Evolutionary conservation across 2,888 invertebrate genomes (phyloP).

Genomic region (Cantharis flavilabris): DNA sequence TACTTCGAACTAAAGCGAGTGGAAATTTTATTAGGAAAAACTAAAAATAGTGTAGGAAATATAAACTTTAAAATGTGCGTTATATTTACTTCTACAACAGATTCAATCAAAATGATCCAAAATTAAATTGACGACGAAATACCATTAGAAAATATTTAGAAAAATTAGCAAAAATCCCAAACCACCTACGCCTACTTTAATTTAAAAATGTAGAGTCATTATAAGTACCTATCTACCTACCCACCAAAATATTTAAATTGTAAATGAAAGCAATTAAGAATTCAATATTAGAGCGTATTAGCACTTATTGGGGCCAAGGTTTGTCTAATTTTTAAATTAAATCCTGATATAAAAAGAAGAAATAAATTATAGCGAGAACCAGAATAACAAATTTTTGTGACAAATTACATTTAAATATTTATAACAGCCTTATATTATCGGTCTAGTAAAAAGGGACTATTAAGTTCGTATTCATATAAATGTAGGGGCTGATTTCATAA

Average conservation of each 20-base stretch:
- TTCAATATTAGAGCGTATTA: not conserved
- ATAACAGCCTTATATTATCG: conserved; percentile 33
- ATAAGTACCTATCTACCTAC: not conserved
- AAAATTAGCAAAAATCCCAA: not conserved
- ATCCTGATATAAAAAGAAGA: not conserved
- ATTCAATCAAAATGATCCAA: too few relatives aligned
- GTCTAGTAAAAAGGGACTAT: conserved; percentile 29
- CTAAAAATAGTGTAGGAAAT: not conserved
- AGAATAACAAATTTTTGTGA: conserved; percentile 6
- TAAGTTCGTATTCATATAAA: conserved; percentile 21
- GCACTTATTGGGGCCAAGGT: not conserved
- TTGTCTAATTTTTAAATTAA: not conserved
- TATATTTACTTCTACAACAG: too few relatives aligned
- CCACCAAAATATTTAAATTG: not conserved
- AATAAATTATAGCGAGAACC: not conserved
- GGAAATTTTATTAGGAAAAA: not conserved
- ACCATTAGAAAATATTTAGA: not conserved
- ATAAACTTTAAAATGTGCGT: not conserved
- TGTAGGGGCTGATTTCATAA: conserved; percentile 21
- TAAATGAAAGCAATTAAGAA: not conserved
- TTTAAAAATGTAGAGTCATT: too few relatives aligned
- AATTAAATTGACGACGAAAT: not conserved
- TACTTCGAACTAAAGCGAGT: not conserved
- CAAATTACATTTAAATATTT: conserved; percentile 26
- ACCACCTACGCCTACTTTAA: too few relatives aligned